Conservation (phyloP, 2,888 invertebrate genomes). For the Strigamia maritima region DNA sequence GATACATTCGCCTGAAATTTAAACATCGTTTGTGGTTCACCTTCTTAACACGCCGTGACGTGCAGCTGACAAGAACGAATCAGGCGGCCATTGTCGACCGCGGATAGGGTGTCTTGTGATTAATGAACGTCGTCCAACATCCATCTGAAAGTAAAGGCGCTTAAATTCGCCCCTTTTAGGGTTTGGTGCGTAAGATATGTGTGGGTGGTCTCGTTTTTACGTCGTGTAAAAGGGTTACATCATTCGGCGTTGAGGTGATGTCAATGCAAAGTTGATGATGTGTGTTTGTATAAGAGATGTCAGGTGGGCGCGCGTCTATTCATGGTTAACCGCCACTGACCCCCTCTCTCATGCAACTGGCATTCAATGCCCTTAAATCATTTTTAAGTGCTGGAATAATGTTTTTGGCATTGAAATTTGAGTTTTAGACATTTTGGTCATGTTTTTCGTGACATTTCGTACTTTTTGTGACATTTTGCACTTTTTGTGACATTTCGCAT, state of each 20-base stretch:
- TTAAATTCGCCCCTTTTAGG: neutral
- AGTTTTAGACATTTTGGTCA: no score
- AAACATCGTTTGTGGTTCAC: constrained; percentile 10
- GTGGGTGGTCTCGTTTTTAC: neutral
- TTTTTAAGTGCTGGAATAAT: neutral
- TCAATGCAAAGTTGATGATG: neutral
- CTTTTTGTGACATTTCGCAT: neutral
- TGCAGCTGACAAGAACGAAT: constrained; percentile 15
- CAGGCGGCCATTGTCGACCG: neutral
- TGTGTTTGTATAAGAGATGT: neutral
- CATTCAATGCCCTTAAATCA: neutral
- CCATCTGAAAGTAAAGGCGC: neutral
- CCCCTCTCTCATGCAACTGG: neutral
- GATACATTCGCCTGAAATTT: neutral
- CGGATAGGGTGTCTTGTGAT: neutral
- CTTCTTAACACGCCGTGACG: neutral
- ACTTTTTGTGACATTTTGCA: neutral
- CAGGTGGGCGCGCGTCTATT: neutral
- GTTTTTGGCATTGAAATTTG: neutral
- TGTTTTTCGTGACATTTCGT: no score
- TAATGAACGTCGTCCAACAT: neutral
- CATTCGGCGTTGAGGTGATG: no score
- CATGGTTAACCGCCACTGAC: neutral
- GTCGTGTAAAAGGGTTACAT: no score
- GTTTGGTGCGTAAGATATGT: neutral